phyloP scores from a whole-genome alignment of 1,140 invertebrate genomes.

The Chionoecetes opilio region DNA sequence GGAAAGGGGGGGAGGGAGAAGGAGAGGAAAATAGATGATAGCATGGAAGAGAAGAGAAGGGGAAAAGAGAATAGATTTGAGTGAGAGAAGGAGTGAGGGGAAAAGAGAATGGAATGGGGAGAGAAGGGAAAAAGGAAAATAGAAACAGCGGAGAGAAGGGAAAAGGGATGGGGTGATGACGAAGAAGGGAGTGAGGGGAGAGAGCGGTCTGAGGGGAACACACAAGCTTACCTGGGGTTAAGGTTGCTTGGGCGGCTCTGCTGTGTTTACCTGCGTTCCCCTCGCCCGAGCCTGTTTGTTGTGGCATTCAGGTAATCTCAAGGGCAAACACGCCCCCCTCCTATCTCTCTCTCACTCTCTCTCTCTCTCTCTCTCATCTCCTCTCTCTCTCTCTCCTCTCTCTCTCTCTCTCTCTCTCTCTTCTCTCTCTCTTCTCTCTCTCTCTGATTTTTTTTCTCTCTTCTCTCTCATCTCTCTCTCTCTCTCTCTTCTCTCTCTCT shows the following conservation, averaged over 20 bases:
- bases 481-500: no score
- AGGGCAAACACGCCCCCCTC: slow-evolving; percentile 51
- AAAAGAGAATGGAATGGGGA: not conserved
- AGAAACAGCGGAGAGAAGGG: not conserved
- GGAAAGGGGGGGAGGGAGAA: not conserved
- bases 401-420: no score
- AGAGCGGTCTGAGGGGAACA: slow-evolving; percentile 21
- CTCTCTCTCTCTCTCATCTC: not conserved
- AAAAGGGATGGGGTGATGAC: not conserved
- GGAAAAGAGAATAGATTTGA: not conserved
- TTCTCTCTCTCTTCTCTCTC: not conserved
- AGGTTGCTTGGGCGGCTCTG: slow-evolving; percentile 62
- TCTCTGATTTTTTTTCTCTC: no score
- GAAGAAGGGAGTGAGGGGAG: not conserved
- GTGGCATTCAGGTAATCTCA: slow-evolving; percentile 69
- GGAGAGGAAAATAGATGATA: not conserved
- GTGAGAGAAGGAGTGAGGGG: not conserved
- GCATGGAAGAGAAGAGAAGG: not conserved
- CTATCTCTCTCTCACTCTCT: not conserved
- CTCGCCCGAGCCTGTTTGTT: slow-evolving; percentile 62
- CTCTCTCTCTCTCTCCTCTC: not conserved
- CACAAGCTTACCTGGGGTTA: slow-evolving; percentile 69
- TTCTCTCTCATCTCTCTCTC: not conserved
- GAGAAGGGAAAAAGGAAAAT: not conserved
- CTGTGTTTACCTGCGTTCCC: slow-evolving; percentile 61